Percentiles rank a stretch among this genome's conserved stretches.
phyloP scores from a whole-genome alignment of 2,797 vertebrate genomes.

The Halcyon chelicuti region DNA sequence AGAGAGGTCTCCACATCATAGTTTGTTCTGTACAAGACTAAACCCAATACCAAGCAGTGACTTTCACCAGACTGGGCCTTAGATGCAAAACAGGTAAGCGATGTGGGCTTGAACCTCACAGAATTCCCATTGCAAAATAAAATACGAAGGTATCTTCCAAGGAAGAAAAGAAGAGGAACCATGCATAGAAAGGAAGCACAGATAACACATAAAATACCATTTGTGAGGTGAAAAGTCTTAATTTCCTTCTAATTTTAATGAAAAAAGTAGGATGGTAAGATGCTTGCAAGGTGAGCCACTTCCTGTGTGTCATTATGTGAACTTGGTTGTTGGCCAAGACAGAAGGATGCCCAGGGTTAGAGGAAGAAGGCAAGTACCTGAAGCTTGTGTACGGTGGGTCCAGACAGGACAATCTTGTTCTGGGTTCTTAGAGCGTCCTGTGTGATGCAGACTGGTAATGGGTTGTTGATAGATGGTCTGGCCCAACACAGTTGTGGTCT shows the following conservation, averaged over 20 bases:
- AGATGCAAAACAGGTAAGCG: background rate
- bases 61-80: background rate
- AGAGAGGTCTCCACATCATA: background rate
- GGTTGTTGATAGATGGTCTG: background rate
- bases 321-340: background rate
- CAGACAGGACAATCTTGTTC: background rate
- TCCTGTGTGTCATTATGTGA: background rate
- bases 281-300: background rate
- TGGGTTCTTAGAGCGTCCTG: fast-evolving
- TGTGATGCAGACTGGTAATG: background rate
- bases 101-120: background rate
- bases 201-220: background rate
- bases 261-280: background rate
- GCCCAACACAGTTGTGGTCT: background rate
- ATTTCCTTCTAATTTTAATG: background rate
- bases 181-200: background rate
- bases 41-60: background rate
- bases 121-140: fast-evolving
- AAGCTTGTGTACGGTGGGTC: fast-evolving
- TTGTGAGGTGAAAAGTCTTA: background rate
- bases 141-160: background rate
- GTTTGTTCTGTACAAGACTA: background rate
- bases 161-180: background rate
- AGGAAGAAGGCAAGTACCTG: background rate
- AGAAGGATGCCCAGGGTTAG: background rate